phyloP scores from a whole-genome alignment of 1,140 invertebrate species.

The Bombus pascuorum region DNA sequence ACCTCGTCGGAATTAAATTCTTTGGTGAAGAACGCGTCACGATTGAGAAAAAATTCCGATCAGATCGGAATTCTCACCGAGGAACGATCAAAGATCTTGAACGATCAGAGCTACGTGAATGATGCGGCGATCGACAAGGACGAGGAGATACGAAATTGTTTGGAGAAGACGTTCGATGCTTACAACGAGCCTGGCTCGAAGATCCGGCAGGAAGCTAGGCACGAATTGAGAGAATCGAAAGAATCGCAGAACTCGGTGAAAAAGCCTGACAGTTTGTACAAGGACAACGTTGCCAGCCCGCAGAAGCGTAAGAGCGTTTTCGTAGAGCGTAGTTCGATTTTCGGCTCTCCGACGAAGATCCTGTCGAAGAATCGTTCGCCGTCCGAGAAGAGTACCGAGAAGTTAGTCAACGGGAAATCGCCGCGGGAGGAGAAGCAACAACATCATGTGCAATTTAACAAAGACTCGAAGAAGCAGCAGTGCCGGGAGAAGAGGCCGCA shows the following conservation, averaged over 20 bases:
- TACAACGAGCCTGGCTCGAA: conserved; percentile 60
- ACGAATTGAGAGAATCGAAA: conserved; percentile 65
- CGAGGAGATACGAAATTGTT: conserved; percentile 35
- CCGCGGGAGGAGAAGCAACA: conserved; percentile 79
- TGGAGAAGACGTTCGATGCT: conserved; percentile 23
- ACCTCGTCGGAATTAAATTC: not conserved
- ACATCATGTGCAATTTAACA: conserved; percentile 85
- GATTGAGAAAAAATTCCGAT: not conserved
- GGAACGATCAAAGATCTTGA: not conserved
- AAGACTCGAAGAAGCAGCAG: conserved; percentile 72
- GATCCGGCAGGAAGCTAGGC: conserved; percentile 69
- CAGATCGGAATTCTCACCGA: conserved; percentile 6
- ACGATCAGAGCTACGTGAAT: conserved; percentile 35
- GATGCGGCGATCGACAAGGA: conserved; percentile 20
- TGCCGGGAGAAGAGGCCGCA: conserved; percentile 78
- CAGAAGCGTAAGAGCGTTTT: conserved; percentile 66
- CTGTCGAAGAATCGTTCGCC: conserved; percentile 53
- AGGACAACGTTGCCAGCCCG: conserved; percentile 51
- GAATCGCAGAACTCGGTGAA: conserved; percentile 53
- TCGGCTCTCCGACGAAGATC: conserved; percentile 65
- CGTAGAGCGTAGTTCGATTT: conserved; percentile 46
- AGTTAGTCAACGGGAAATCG: conserved; percentile 72
- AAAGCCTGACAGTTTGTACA: conserved; percentile 70
- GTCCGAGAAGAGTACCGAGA: conserved; percentile 67
- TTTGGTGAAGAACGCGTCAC: not conserved